Evolutionary conservation across 2,797 vertebrate species (phyloP).

Genomic region (Cyclopterus lumpus): DNA sequence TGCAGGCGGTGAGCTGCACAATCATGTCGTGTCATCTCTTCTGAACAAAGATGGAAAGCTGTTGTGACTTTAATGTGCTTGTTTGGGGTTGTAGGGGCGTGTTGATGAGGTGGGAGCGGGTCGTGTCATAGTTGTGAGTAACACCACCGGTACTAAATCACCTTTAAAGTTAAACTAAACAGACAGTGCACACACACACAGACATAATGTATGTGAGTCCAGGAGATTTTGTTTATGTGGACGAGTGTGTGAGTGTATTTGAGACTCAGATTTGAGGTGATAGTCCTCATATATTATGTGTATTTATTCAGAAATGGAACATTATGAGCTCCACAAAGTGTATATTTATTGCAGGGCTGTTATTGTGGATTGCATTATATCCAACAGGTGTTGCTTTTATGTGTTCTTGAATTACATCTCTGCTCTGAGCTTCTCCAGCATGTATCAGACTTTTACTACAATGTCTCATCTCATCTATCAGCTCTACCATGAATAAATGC

Average conservation of each 20-base stretch:
- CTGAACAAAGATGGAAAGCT: constrained; percentile 54
- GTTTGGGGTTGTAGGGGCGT: constrained; percentile 58
- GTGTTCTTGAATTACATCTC: constrained; percentile 22
- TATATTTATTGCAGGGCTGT: constrained; percentile 24
- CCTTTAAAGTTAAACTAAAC: constrained; percentile 72
- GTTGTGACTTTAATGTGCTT: constrained; percentile 71
- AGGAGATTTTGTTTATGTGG: constrained; percentile 31
- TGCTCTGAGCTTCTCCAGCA: constrained; percentile 24
- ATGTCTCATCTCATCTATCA: constrained; percentile 44
- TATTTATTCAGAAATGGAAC: constrained; percentile 23
- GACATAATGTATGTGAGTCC: constrained; percentile 21
- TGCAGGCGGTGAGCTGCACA: constrained; percentile 21
- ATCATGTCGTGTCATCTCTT: constrained; percentile 24
- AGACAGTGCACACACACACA: constrained; percentile 45
- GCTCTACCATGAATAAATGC: constrained; percentile 54
- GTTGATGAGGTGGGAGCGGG: constrained; percentile 68
- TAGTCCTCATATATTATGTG: neutral
- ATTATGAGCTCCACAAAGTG: neutral
- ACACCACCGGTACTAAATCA: constrained; percentile 80
- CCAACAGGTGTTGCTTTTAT: constrained; percentile 45
- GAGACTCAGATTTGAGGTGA: constrained; percentile 10
- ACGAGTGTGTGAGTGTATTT: constrained; percentile 26
- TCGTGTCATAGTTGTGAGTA: constrained; percentile 68
- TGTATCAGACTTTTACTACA: constrained; percentile 41
- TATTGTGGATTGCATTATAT: constrained; percentile 19